A percentile compares a stretch with the other conserved stretches of the same genome.
phyloP scores from a whole-genome alignment of 1,140 invertebrate species.

The Subanguina moxae region DNA sequence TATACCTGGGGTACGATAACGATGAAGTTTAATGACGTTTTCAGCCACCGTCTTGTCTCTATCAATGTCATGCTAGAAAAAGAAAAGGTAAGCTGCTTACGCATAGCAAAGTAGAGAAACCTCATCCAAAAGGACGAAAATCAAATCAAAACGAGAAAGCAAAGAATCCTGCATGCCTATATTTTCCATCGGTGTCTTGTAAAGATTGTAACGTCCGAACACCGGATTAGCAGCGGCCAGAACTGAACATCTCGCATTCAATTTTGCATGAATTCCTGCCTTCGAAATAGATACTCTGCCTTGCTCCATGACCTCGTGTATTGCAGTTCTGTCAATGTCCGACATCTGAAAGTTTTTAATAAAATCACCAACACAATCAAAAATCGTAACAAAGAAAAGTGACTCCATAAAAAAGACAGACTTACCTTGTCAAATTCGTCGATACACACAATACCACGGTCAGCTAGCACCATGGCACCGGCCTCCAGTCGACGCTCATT shows the following conservation, averaged over 20 bases:
- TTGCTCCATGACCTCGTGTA: slow-evolving; percentile 84
- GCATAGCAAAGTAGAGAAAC: slow-evolving; percentile 52
- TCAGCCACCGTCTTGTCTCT: slow-evolving; percentile 86
- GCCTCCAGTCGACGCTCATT: slow-evolving; percentile 81
- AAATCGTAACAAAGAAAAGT: neutral
- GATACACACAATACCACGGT: slow-evolving; percentile 95
- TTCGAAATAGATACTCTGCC: slow-evolving; percentile 91
- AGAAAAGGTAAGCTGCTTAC: neutral
- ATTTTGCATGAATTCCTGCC: slow-evolving; percentile 92
- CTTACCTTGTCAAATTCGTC: slow-evolving; percentile 96
- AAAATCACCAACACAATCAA: neutral
- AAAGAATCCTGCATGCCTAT: slow-evolving; percentile 96
- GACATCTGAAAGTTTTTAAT: slow-evolving; percentile 71
- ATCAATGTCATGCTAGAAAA: slow-evolving; percentile 71
- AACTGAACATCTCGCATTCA: slow-evolving; percentile 96
- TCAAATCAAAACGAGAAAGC: slow-evolving; percentile 93
- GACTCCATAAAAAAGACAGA: too few species aligned
- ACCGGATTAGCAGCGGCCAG: slow-evolving; percentile 99
- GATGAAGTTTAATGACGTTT: slow-evolving; percentile 93
- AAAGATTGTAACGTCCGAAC: slow-evolving; percentile 94
- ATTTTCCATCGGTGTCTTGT: slow-evolving; percentile 99
- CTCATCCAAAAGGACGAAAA: slow-evolving; percentile 93
- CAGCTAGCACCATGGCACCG: slow-evolving; percentile 97
- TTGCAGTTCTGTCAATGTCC: slow-evolving; percentile 96
- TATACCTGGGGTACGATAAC: slow-evolving; percentile 71